These are phyloP conservation scores for Aphidius gifuensis DNA, from an alignment of 1,140 invertebrate genomes.

Conservation along the genomic window DNA sequence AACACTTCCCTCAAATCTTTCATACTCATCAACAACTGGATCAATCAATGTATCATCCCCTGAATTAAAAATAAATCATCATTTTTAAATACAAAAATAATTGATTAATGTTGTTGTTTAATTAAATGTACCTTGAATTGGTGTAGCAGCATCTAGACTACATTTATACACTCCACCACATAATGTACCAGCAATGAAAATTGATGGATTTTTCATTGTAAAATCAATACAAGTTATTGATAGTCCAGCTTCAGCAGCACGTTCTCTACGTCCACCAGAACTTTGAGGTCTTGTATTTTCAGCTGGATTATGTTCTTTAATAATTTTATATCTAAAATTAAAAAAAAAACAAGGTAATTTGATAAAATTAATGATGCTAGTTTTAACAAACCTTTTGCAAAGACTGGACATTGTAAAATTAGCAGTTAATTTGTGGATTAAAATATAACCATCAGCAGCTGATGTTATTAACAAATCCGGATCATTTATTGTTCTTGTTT, in stretches of 20 bases:
- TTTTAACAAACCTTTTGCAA: slow-evolving; percentile 36
- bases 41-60: slow-evolving; percentile 44
- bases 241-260: slow-evolving; percentile 47
- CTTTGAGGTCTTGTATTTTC: slow-evolving; percentile 46
- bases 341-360: slow-evolving; percentile 4
- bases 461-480: slow-evolving; percentile 40
- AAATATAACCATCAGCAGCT: slow-evolving; percentile 48
- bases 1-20: slow-evolving; percentile 46
- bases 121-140: slow-evolving; percentile 32
- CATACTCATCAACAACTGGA: slow-evolving; percentile 49
- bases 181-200: slow-evolving; percentile 50
- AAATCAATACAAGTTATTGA: slow-evolving; percentile 51
- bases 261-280: slow-evolving; percentile 43
- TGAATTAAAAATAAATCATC: slow-evolving; percentile 22
- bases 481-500: slow-evolving; percentile 39
- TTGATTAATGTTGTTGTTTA: neutral
- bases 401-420: slow-evolving; percentile 41
- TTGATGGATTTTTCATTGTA: slow-evolving; percentile 36
- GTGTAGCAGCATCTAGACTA: slow-evolving; percentile 36
- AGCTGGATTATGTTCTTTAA: slow-evolving; percentile 49
- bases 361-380: neutral
- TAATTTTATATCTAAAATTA: slow-evolving; percentile 43
- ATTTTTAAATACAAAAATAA: slow-evolving; percentile 1
- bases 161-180: slow-evolving; percentile 52
- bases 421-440: slow-evolving; percentile 42